Base-by-base conservation (phyloP, 2,888 invertebrate species). In the Hirtodrosophila alboralis region DNA sequence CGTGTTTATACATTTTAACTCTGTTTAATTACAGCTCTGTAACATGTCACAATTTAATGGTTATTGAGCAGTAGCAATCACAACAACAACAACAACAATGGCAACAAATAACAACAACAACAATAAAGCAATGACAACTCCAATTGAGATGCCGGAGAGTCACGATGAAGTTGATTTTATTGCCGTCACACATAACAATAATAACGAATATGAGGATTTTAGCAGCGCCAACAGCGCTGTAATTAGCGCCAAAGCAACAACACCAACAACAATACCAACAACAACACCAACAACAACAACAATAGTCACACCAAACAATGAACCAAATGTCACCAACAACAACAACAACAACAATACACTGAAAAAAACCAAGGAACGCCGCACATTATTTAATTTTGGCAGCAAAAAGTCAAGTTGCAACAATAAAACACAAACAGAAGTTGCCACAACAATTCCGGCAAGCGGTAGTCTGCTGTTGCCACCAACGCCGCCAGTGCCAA, bases 141-240 rank as follows among this genome's bases (percentile, higher is more conserved):
- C 41, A 2, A 14, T 8, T 0, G 56, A 66, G 36, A 12, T 37
- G 31, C 21, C 52, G 31, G 67, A 66, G 28, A 59, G 78, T 41
- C 63, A 71, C 23, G 90, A 90, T 83, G 90, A 89, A 79, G 89
- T 90, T 28, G 90, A 90, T 75, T 90, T 89, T 63, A 84, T 89
- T 21, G 52, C 45, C 5, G 64, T 60, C 30, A 56, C 69, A 23
- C 56, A 78, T 53, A 76, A 84, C 38, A 83, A 83, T 52, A 83
- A 84, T 60, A 87, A 86, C 33, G 68, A 84, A 4, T 81, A 80
- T 48, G 85, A 84, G 34, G 71, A 77, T 52, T 80, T 87, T 18
- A 51, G 69, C 37, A 72, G 70, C 62, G 73, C 43, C 54, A 70
- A 52, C 48, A 66, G 51, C 13, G 78, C 61, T 14, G 53, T 62